Base-by-base conservation (phyloP, 92 coral and sea anemone species). In the Actinernus sp. region DNA sequence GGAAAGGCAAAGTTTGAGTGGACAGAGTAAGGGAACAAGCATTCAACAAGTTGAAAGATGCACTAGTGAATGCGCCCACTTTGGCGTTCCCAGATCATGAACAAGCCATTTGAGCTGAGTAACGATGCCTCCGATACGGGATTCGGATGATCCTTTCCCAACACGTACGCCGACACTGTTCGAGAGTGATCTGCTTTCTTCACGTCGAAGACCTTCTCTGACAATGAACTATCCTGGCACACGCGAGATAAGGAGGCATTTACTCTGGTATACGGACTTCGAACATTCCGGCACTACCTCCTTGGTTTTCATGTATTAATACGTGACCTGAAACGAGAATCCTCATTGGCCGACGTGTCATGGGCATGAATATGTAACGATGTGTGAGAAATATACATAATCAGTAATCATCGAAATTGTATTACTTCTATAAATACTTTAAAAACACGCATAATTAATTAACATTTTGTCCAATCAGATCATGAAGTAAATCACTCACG, bases 61-160 rank as follows among this genome's bases (percentile, higher is more conserved):
- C 70, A 14, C 49, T 79, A 48, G 53, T 71, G 21, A 71, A 70
- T 48, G 63, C 32, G 16, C 54, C 74, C 7, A 78, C 81, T 18
- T 24, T 87, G 23, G 80, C 69, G 60, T 80, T 86, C 63, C 84
- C 84, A 8, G 60, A 74, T 61, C 33, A 68, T 72, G 36, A 55
- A 1, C 53, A 56, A 14, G n/a, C 77, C 71, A 12, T 85, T 78
- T 52, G 86, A 78, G 65, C 75, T 58, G 41, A 63, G 82, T 78
- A 78, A 72, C 4, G 82, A 72, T 71, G 74, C 73, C 9, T 79
- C 78, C 12, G 87, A 81, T 65, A 58, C 73, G 39, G 83, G 81
- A 16, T 63, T 74, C 12, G 65, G 84, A 26, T 86, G 84, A n/a
- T n/a, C n/a, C n/a, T n/a, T n/a, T n/a, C n/a, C n/a, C n/a, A n/a